Base-by-base conservation (phyloP, 2,113 vertebrate genomes). In the Hemibagrus wyckioides region DNA sequence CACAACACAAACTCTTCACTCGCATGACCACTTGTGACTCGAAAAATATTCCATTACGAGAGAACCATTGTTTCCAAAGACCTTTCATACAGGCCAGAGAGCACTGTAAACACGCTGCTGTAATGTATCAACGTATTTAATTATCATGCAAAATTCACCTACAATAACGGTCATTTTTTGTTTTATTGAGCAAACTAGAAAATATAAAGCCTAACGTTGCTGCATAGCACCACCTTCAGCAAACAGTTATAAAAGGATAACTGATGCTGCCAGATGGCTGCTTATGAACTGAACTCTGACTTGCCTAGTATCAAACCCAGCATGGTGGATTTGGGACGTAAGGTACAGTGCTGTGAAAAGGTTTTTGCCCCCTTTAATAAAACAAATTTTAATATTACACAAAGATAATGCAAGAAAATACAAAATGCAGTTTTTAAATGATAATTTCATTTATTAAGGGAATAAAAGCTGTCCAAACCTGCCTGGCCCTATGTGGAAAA, bases 11-110 rank as follows among this genome's bases (percentile, higher is more conserved):
- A 69, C 77, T 76, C 84, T 63, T 44, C 77, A 73, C 85, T 86
- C 54, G 65, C 87, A 86, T 59, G 84, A 81, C 48, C 30, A 59
- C 81, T 73, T 71, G 59, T 15, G 17, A 79, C 56, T 67, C 81
- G 65, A 86, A 88, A 90, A 88, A 90, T 88, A 79, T 67, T 86
- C 84, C 82, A 88, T 88, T 88, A 86, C 44, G 0, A 86, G 80
- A 88, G 63, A 69, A 30, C 63, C 4, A 85, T 86, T 86, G 86
- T 88, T 86, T 86, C 36, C 71, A 84, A 85, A 82, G 75, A 21
- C 19, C 76, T 85, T 33, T 25, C n/a, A 50, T 19, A 80, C 30
- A 44, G 52, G 54, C 14, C 65, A 80, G 73, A 59, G 56, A 69
- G 61, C 80, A 30, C 65, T 30, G 17, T 33, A 50, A 86, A 83